A percentile compares a stretch with the other conserved stretches of the same genome.
Evolutionary conservation across 1,140 invertebrate species (phyloP).

Genomic region (Drosophila sulfurigaster): DNA sequence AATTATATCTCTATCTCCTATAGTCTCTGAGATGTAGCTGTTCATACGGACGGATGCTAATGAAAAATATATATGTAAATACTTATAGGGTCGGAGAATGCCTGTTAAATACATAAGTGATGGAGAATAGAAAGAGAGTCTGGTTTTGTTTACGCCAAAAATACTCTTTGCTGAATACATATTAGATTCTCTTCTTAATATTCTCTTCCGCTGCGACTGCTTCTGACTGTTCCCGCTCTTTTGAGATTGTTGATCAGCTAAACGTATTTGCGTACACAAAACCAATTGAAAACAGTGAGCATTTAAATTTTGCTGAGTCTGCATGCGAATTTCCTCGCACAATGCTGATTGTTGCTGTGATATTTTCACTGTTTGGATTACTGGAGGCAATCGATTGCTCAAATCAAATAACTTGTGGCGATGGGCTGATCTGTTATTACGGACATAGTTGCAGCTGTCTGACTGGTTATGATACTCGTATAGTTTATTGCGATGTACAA

Average conservation of each 20-base stretch:
- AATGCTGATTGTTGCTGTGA: background rate
- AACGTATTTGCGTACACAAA: background rate
- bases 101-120: too few relatives aligned
- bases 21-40: too few relatives aligned
- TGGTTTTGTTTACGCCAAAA: too few relatives aligned
- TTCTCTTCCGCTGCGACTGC: too few relatives aligned
- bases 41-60: too few relatives aligned
- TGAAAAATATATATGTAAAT: too few relatives aligned
- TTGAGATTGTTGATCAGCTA: background rate
- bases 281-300: background rate
- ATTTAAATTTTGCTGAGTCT: background rate
- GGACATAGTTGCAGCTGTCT: background rate
- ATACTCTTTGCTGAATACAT: too few relatives aligned
- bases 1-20: too few relatives aligned
- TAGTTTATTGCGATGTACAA: background rate
- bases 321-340: background rate
- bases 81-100: too few relatives aligned
- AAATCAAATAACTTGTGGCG: background rate
- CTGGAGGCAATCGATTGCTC: background rate
- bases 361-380: background rate
- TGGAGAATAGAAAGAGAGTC: too few relatives aligned
- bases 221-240: background rate
- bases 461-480: background rate
- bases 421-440: background rate
- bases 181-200: too few relatives aligned